Conservation (phyloP, 2,113 vertebrate genomes). For the Nansenia antarctica region DNA sequence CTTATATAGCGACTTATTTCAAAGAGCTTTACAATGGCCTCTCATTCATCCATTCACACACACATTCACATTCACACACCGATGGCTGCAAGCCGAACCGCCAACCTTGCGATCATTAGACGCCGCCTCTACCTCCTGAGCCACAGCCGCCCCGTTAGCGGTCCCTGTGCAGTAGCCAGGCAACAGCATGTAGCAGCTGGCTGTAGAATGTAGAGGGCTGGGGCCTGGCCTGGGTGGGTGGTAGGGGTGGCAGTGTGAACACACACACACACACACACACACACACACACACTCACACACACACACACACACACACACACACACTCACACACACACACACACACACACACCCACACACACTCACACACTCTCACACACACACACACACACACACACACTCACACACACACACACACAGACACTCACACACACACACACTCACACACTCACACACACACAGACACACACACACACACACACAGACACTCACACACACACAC, state of each 20-base stretch:
- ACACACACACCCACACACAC: too few relatives aligned
- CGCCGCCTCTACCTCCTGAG: too few relatives aligned
- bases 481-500: too few relatives aligned
- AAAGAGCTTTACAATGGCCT: too few relatives aligned
- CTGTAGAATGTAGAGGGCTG: slow-evolving; percentile 45
- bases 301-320: slow-evolving; percentile 1
- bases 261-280: neutral
- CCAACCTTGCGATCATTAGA: too few relatives aligned
- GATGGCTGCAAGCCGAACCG: too few relatives aligned
- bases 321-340: neutral
- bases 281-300: neutral
- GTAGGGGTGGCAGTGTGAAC: neutral
- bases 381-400: neutral
- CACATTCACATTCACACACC: too few relatives aligned
- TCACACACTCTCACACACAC: neutral
- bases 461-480: too few relatives aligned
- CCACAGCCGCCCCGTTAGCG: too few relatives aligned
- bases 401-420: neutral
- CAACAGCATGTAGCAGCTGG: slow-evolving; percentile 57
- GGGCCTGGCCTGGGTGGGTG: neutral
- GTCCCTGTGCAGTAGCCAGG: too few relatives aligned
- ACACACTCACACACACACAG: neutral
- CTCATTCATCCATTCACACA: too few relatives aligned
- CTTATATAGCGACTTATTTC: too few relatives aligned
- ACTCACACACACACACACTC: neutral